Evolutionary conservation across 35 echinoderm and acorn worm genomes (phyloP).

Genomic region (Nesometra sesokonis): DNA sequence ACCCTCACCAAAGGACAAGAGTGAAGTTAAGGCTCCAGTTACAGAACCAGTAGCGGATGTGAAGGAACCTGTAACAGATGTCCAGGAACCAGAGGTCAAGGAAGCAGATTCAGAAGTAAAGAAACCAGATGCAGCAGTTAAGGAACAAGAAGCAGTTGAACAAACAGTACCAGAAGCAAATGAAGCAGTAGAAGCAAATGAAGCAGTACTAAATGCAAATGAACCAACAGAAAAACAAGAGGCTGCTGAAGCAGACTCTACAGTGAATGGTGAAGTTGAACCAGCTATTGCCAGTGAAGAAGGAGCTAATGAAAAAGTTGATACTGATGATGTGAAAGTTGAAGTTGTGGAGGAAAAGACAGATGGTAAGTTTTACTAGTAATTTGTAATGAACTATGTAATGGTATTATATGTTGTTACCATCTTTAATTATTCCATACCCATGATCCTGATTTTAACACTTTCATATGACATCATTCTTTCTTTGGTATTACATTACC

Average conservation of each 20-base stretch:
- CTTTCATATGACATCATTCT: too few species aligned
- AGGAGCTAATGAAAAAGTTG: constrained; percentile 25
- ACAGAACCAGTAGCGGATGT: background rate
- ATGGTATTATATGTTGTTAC: too few species aligned
- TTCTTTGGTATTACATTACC: too few species aligned
- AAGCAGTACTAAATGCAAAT: constrained; percentile 4
- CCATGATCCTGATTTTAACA: too few species aligned
- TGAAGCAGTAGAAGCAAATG: constrained; percentile 9
- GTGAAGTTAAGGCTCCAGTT: background rate
- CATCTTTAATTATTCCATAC: too few species aligned
- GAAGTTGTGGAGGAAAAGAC: background rate
- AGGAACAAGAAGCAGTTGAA: background rate
- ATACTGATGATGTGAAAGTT: background rate
- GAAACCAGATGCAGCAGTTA: background rate
- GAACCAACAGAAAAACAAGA: constrained; percentile 5
- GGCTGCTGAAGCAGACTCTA: background rate
- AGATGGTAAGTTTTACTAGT: background rate
- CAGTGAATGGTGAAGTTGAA: background rate
- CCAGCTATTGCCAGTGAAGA: constrained; percentile 8
- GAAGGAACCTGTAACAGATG: background rate
- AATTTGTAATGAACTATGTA: too few species aligned
- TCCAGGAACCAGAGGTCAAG: background rate
- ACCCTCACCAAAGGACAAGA: background rate
- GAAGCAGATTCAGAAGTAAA: background rate
- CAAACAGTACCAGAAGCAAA: background rate